Evolutionary conservation across 1,140 invertebrate species (phyloP).

Genomic region (Euschistus heros): DNA sequence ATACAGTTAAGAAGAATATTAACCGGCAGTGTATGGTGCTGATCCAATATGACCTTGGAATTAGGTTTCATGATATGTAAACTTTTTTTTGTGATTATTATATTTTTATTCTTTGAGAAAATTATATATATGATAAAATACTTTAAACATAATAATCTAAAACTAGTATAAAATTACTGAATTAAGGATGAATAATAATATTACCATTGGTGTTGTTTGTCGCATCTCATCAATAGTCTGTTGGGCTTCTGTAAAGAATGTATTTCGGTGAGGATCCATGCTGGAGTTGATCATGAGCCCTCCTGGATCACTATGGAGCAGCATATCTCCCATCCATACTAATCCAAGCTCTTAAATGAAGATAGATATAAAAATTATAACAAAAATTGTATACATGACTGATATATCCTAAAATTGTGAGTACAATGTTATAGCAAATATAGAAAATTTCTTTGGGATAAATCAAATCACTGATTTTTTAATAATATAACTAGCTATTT

Average conservation of each 20-base stretch:
- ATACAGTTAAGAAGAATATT: no score
- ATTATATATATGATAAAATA: neutral
- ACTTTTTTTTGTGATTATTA: neutral
- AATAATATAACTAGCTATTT: no score
- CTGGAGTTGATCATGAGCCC: constrained; percentile 21
- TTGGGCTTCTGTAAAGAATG: constrained; percentile 43
- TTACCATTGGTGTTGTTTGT: constrained; percentile 38
- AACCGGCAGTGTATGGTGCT: no score
- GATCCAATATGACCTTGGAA: no score
- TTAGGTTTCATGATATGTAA: no score
- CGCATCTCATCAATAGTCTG: constrained; percentile 42
- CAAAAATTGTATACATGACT: no score
- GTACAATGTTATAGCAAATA: no score
- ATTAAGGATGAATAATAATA: constrained; percentile 9
- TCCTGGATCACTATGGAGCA: constrained; percentile 41
- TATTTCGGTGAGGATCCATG: constrained; percentile 32
- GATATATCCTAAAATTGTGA: no score
- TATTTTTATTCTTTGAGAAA: neutral
- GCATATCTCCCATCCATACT: constrained; percentile 58
- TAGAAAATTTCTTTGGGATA: no score
- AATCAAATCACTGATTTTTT: no score
- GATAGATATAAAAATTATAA: neutral
- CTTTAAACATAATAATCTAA: neutral
- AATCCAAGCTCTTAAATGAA: constrained; percentile 46
- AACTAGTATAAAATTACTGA: neutral